Conservation (phyloP, 2,797 vertebrate genomes). For the Halcyon leucocephala region DNA sequence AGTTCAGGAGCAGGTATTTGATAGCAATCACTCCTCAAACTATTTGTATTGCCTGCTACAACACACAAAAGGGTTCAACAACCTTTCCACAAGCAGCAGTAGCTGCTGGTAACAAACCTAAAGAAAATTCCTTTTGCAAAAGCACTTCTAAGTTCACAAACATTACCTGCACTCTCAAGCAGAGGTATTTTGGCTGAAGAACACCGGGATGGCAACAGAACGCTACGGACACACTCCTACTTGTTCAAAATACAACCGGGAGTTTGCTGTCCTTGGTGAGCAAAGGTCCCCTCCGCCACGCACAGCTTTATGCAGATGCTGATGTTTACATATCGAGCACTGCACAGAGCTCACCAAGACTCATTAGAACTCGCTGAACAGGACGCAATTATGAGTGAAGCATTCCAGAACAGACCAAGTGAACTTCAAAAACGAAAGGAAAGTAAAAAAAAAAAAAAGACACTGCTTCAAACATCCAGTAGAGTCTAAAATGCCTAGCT, state of each 20-base stretch:
- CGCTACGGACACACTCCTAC: fast-evolving
- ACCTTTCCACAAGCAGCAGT: not conserved
- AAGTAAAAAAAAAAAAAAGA: not conserved
- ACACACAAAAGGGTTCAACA: not conserved
- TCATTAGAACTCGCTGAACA: slow-evolving; percentile 57
- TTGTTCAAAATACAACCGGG: not conserved
- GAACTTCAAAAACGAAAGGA: slow-evolving; percentile 44
- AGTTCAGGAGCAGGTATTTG: not conserved
- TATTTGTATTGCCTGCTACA: not conserved
- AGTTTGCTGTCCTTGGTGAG: not conserved
- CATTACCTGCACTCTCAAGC: not conserved
- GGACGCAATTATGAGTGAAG: slow-evolving; percentile 48
- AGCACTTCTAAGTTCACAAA: not conserved
- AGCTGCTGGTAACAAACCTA: not conserved
- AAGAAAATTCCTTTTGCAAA: not conserved
- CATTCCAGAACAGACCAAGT: slow-evolving; percentile 53
- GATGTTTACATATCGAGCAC: not conserved
- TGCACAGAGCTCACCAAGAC: not conserved
- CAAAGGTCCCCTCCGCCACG: not conserved
- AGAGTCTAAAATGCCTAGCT: not conserved
- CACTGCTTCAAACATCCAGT: not conserved
- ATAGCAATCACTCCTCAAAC: not conserved
- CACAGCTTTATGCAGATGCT: slow-evolving; percentile 9
- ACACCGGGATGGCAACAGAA: fast-evolving
- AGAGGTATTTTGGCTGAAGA: not conserved